Base-by-base conservation (phyloP, 2,888 invertebrate genomes). In the Drosophila merina region DNA sequence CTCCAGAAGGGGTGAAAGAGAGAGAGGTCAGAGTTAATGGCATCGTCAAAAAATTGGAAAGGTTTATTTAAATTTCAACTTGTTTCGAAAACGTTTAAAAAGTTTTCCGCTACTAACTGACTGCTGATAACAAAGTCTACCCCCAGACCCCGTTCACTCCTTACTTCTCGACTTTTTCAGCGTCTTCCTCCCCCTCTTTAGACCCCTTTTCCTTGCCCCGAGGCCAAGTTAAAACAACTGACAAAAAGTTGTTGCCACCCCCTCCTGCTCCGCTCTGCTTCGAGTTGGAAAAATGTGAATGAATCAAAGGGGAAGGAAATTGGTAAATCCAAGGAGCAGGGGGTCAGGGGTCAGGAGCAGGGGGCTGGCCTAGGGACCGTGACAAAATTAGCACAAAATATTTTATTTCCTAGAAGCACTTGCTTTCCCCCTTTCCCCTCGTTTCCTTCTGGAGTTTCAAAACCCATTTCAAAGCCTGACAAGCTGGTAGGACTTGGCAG, bases 61-160 rank as follows among this genome's bases (percentile, higher is more conserved):
- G 86, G 82, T 82, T 82, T 82, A 82, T 82, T 82, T 82, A 82
- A 86, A 82, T 82, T 82, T 82, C 69, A 86, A 86, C 86, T 82
- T 82, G 86, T 82, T 82, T 82, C 82, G 86, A 86, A 82, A 82
- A 86, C 82, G 82, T 82, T 82, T 82, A 82, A 82, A 82, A 82
- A 82, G 82, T 82, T 82, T 47, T 83, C 57, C 84, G 86, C 86
- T 86, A 77, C 86, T 86, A 82, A 82, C 82, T 86, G 82, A 86
- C 82, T 82, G 86, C 82, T 80, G 82, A 82, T 82, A 82, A 82
- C 80, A 83, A 80, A 77, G 73, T 79, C 50, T 2, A 20, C 10
- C 20, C 51, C 59, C 7, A 9, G 6, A n/a, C 36, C 10, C 8
- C 36, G 7, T 7, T 9, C 20, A 30, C 9, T 5, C 36, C 8